Conservation (phyloP, 2,797 vertebrate species). For the Falco cherrug region DNA sequence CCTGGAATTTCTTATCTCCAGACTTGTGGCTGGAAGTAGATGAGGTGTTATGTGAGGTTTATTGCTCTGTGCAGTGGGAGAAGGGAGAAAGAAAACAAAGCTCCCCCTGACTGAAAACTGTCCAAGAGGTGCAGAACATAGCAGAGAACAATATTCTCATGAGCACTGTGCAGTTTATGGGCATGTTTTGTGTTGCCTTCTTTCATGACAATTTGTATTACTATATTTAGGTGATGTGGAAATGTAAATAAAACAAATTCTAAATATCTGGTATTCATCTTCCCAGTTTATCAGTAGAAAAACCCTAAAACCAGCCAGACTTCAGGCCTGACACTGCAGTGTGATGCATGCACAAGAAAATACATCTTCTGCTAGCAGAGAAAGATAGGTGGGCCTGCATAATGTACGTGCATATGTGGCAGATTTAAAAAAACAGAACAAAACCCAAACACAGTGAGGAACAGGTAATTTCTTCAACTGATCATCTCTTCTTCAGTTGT, state of each 20-base stretch:
- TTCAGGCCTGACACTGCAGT: background rate
- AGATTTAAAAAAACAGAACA: background rate
- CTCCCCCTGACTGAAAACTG: background rate
- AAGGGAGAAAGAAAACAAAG: constrained; percentile 5
- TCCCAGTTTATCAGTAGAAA: background rate
- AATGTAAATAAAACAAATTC: background rate
- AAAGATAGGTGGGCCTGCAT: background rate
- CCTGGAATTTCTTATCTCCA: constrained; percentile 34
- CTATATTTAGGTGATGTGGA: background rate
- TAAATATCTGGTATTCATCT: background rate
- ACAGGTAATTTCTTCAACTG: background rate
- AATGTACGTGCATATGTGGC: background rate
- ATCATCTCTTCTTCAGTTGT: background rate
- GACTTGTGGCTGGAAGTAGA: background rate
- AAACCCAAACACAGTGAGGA: background rate
- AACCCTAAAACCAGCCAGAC: background rate
- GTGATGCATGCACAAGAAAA: background rate
- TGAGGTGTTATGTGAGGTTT: constrained; percentile 7
- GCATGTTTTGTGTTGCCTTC: background rate
- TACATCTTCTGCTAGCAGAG: background rate
- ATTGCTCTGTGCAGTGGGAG: constrained; percentile 12
- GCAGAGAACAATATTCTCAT: background rate
- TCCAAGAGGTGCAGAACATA: background rate
- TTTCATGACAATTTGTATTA: background rate
- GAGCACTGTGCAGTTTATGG: background rate